Evolutionary conservation across 2,113 vertebrate genomes (phyloP).

Genomic region (Notothenia rossii): DNA sequence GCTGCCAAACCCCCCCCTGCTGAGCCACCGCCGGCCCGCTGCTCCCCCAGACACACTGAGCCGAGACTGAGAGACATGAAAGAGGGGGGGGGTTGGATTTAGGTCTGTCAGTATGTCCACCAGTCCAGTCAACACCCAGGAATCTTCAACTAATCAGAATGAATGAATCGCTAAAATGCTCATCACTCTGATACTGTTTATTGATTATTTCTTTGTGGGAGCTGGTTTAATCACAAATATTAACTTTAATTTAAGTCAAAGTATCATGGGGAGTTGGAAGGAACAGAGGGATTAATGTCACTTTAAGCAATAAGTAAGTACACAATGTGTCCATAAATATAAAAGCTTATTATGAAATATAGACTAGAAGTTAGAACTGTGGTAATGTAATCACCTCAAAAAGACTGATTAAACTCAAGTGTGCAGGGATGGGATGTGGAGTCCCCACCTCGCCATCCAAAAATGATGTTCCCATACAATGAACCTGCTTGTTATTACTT

Average conservation of each 20-base stretch:
- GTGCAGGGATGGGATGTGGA: no score
- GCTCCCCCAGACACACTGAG: slow-evolving; percentile 19
- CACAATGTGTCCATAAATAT: no score
- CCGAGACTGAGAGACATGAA: slow-evolving; percentile 31
- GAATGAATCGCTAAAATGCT: background rate
- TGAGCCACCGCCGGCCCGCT: slow-evolving; percentile 50
- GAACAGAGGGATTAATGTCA: background rate
- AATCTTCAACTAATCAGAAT: background rate
- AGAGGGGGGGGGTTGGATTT: slow-evolving; percentile 26
- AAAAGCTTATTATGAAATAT: background rate
- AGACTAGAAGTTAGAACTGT: background rate
- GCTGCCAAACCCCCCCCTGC: slow-evolving; percentile 67
- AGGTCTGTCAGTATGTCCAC: slow-evolving; percentile 23
- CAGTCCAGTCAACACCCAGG: background rate
- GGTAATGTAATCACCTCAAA: background rate
- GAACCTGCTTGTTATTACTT: no score
- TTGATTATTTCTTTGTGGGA: background rate
- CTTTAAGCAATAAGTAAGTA: background rate
- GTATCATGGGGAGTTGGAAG: background rate
- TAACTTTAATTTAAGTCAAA: background rate
- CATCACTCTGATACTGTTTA: background rate
- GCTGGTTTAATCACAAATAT: background rate
- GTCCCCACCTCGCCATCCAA: no score
- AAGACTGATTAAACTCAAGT: no score
- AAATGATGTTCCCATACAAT: no score